Base-by-base conservation (phyloP, 2,888 invertebrate genomes). In the Lithophane semibrunnea region DNA sequence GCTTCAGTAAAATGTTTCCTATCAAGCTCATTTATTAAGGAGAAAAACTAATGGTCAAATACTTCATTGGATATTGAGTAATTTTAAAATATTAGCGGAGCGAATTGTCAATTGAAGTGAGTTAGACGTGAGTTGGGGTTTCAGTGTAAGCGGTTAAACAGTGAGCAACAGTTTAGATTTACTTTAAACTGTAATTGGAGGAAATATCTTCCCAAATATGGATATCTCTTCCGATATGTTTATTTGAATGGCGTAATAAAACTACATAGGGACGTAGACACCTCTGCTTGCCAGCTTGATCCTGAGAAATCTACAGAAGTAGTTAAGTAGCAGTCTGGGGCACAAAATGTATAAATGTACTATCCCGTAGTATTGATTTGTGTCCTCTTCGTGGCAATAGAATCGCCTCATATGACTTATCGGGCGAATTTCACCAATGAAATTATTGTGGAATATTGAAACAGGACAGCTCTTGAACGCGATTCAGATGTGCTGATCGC, bases 91-190 rank as follows among this genome's bases (percentile, higher is more conserved):
- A 84, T 84, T 75, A 68, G 68, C 79, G 81, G 37, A 77, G 73
- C 77, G 72, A 87, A 87, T 88, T 88, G 81, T 82, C 88, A 88
- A 86, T 86, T 61, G 73, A 65, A 77, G 18, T 80, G 61, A 72
- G 71, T 58, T 67, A 68, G 21, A 63, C 47, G 5, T 77, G 42
- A 70, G 63, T 18, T 73, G 74, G 9, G 81, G 84, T 49, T 1
- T n/a, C 18, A 77, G 13, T 75, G 65, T 10, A 0, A 70, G 80
- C 82, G 85, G 54, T 12, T n/a, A 21, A 9, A 16, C 1, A 12
- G 18, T 29, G 7, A 7, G 8, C 13, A 16, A 16, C 3, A 7
- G 8, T 16, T 60, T 29, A 29, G 29, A 29, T 29, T 2, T 29
- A 16, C 29, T 7, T 13, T 13, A 52, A 52, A 52, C 52, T 8